phyloP scores from a whole-genome alignment of 2,113 vertebrate genomes.

The Isurus oxyrinchus region DNA sequence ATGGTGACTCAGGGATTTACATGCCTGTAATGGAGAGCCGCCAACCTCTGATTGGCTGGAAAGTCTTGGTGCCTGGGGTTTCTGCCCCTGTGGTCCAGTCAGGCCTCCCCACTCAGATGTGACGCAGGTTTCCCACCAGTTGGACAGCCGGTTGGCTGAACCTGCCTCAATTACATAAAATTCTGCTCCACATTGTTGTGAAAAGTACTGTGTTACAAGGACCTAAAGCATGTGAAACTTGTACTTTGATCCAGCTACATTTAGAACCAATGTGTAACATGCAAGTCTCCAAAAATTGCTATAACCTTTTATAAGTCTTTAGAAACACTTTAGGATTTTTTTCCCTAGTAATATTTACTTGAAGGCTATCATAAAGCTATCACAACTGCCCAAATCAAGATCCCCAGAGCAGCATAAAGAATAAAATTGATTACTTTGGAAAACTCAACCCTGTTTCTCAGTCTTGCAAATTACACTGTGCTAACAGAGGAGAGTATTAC shows the following conservation, averaged over 20 bases:
- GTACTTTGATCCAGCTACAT: neutral
- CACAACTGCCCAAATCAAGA: neutral
- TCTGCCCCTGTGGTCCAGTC: too few species aligned
- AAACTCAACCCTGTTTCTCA: neutral
- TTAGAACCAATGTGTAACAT: neutral
- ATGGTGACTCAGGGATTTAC: neutral
- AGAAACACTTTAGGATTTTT: neutral
- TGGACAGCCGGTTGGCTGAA: neutral
- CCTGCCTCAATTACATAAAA: neutral
- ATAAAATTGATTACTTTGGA: neutral
- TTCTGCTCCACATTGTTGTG: neutral
- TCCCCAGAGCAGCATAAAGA: neutral
- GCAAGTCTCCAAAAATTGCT: neutral
- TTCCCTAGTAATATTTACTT: neutral
- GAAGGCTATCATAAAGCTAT: neutral
- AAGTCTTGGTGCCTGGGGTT: neutral
- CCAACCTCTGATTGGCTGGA: neutral
- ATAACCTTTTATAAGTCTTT: neutral
- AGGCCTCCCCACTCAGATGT: too few species aligned
- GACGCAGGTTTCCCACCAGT: neutral
- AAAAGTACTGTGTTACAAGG: neutral
- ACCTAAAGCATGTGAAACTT: neutral
- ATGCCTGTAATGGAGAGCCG: neutral
- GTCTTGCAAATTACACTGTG: neutral
- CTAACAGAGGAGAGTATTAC: neutral